These are phyloP conservation scores for Falco cherrug DNA, from an alignment of 2,797 vertebrate species.

Conservation along the genomic window DNA sequence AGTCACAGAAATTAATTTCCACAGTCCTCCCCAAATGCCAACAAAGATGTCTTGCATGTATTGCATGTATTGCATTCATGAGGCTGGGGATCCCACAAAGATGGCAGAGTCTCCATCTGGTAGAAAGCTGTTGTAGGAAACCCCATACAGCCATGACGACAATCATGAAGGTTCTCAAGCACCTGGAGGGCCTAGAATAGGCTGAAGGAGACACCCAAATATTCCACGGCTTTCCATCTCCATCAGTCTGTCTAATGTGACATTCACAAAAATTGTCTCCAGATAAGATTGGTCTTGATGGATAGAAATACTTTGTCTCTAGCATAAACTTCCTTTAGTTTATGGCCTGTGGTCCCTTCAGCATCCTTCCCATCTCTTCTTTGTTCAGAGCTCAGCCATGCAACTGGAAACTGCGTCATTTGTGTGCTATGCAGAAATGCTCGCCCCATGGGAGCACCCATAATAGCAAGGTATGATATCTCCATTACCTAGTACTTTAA, in stretches of 20 bases:
- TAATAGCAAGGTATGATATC: neutral
- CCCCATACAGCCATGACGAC: neutral
- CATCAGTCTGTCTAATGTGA: neutral
- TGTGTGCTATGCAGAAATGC: neutral
- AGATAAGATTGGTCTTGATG: neutral
- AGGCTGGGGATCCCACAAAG: neutral
- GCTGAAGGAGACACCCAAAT: neutral
- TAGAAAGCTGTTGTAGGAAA: neutral
- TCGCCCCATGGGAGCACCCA: rapidly evolving
- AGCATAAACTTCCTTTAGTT: neutral
- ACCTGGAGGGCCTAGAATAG: neutral
- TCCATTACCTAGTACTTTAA: neutral
- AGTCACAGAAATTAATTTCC: neutral
- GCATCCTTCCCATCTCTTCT: neutral
- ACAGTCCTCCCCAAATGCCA: neutral
- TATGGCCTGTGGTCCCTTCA: neutral
- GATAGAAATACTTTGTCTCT: neutral
- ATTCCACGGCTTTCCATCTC: rapidly evolving
- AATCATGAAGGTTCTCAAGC: neutral
- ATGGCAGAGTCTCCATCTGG: neutral
- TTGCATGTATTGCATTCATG: neutral
- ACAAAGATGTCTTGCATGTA: neutral
- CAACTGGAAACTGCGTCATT: neutral
- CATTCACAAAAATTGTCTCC: neutral
- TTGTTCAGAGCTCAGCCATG: neutral